phyloP scores from a whole-genome alignment of 1,140 invertebrate genomes.

The Conus betulinus region DNA sequence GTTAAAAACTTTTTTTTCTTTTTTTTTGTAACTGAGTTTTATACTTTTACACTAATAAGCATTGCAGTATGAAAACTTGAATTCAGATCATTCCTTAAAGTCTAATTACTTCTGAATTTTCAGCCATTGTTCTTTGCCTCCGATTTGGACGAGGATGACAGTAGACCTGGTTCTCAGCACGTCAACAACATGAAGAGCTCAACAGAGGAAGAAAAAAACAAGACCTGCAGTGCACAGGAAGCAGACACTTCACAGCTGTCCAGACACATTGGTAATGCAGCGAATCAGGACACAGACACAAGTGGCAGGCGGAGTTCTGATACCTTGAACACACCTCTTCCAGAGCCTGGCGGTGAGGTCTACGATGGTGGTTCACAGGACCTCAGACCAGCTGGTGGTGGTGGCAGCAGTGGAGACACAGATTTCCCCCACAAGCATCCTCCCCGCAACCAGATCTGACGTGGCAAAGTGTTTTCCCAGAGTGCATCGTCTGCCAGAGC shows the following conservation, averaged over 20 bases:
- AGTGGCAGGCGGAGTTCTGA: too few species aligned
- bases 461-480: conserved; percentile 11
- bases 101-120: background rate
- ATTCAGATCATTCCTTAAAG: background rate
- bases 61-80: too few species aligned
- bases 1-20: too few species aligned
- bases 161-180: background rate
- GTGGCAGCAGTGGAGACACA: conserved; percentile 10
- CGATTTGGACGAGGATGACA: background rate
- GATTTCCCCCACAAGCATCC: background rate
- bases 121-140: conserved; percentile 32
- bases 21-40: too few species aligned
- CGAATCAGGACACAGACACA: too few species aligned
- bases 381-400: conserved; percentile 33
- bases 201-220: background rate
- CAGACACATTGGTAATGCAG: background rate
- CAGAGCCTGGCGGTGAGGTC: background rate
- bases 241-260: background rate
- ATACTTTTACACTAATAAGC: too few species aligned
- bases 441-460: background rate
- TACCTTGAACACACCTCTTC: too few species aligned
- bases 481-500: conserved; percentile 87
- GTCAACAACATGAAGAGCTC: background rate
- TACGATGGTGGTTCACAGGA: background rate
- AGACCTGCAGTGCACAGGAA: background rate